Conservation (phyloP, 2,113 vertebrate species). For the Callorhinus ursinus region DNA sequence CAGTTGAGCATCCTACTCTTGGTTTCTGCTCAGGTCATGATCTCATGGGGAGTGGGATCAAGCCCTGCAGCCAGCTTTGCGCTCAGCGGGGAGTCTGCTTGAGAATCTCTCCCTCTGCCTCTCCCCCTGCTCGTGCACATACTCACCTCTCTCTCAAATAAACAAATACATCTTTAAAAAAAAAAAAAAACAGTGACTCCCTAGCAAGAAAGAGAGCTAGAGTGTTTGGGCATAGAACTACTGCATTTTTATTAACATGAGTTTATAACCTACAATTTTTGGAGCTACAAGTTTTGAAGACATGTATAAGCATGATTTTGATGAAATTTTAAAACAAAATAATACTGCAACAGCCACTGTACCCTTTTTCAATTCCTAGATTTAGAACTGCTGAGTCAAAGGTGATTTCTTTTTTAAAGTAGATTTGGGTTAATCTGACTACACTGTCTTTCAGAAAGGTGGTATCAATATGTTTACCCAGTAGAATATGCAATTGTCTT, state of each 20-base stretch:
- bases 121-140: neutral
- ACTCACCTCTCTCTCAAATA: neutral
- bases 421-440: neutral
- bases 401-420: neutral
- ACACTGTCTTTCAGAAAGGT: neutral
- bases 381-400: neutral
- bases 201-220: neutral
- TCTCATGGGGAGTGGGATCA: neutral
- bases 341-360: neutral
- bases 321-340: neutral
- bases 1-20: neutral
- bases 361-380: neutral
- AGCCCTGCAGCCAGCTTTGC: neutral
- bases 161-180: neutral
- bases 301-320: neutral
- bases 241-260: neutral
- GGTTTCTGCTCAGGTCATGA: neutral
- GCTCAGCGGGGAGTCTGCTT: neutral
- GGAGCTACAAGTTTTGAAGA: neutral
- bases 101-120: neutral
- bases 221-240: neutral
- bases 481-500: neutral
- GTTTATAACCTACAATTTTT: neutral
- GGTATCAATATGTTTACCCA: neutral
- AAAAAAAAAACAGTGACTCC: neutral